Conservation (phyloP, 2,797 vertebrate species). For the Halcyon chelicuti region DNA sequence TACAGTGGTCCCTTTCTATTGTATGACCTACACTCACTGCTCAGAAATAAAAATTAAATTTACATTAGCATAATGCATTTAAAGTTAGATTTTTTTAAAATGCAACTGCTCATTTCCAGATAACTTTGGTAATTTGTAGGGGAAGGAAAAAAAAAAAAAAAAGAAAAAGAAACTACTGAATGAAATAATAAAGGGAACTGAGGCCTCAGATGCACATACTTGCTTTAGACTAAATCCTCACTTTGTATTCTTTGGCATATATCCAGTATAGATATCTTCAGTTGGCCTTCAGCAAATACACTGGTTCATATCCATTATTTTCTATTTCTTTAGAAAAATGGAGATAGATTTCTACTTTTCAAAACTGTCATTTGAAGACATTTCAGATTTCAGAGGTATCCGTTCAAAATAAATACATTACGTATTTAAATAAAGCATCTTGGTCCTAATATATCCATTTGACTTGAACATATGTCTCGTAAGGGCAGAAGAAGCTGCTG, state of each 20-base stretch:
- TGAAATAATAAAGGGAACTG: background rate
- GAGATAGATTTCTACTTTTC: background rate
- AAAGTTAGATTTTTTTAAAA: conserved; percentile 11
- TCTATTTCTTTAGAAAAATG: background rate
- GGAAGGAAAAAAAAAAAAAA: background rate
- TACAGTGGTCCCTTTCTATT: background rate
- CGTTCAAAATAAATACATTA: background rate
- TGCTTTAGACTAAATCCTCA: background rate
- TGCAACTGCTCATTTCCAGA: background rate
- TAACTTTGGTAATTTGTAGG: background rate
- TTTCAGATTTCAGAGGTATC: background rate
- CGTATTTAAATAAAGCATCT: background rate
- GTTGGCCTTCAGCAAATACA: background rate
- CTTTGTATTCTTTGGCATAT: background rate
- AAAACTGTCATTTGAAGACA: background rate
- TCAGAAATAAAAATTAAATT: background rate
- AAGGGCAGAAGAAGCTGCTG: background rate
- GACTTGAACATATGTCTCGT: background rate
- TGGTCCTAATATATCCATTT: background rate
- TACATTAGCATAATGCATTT: background rate
- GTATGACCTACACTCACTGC: background rate
- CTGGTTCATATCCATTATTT: background rate
- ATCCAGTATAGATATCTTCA: background rate
- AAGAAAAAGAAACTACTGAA: background rate
- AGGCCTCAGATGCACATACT: background rate